A percentile compares a stretch with the other conserved stretches of the same genome.
Evolutionary conservation across 2,888 invertebrate species (phyloP).

Genomic region (Ctenicera cuprea): DNA sequence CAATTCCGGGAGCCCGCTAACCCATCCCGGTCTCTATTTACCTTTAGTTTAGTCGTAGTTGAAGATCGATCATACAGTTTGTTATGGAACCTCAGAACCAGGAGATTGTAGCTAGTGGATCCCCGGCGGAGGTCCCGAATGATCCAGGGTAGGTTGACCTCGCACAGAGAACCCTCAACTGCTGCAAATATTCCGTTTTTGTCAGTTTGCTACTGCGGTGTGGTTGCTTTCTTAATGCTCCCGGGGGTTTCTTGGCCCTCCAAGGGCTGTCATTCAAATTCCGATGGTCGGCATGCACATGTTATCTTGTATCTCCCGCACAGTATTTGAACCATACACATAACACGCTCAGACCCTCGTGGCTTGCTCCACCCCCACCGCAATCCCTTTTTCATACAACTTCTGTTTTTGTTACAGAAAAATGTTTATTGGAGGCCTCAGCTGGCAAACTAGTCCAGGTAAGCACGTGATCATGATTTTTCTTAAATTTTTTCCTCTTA

Average conservation of each 20-base stretch:
- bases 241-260: slow-evolving; percentile 31
- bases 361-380: slow-evolving; percentile 48
- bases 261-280: slow-evolving; percentile 42
- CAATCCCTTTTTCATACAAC: slow-evolving; percentile 35
- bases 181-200: slow-evolving; percentile 52
- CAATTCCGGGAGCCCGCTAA: slow-evolving; percentile 78
- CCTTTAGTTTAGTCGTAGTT: slow-evolving; percentile 74
- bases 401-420: slow-evolving; percentile 89
- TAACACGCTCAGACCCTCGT: slow-evolving; percentile 55
- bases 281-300: slow-evolving; percentile 52
- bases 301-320: slow-evolving; percentile 47
- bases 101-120: slow-evolving; percentile 85
- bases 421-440: slow-evolving; percentile 99
- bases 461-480: slow-evolving; percentile 69
- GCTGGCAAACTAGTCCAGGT: slow-evolving; percentile 99
- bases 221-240: slow-evolving; percentile 43
- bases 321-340: slow-evolving; percentile 43
- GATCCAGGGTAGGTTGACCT: slow-evolving; percentile 88
- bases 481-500: slow-evolving; percentile 18
- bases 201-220: slow-evolving; percentile 47
- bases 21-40: slow-evolving; percentile 74
- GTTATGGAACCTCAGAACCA: slow-evolving; percentile 86
- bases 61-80: slow-evolving; percentile 66
- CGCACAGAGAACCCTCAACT: slow-evolving; percentile 45
- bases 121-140: slow-evolving; percentile 94